Conservation (phyloP, 2,113 vertebrate genomes). For the Microtus oregoni region DNA sequence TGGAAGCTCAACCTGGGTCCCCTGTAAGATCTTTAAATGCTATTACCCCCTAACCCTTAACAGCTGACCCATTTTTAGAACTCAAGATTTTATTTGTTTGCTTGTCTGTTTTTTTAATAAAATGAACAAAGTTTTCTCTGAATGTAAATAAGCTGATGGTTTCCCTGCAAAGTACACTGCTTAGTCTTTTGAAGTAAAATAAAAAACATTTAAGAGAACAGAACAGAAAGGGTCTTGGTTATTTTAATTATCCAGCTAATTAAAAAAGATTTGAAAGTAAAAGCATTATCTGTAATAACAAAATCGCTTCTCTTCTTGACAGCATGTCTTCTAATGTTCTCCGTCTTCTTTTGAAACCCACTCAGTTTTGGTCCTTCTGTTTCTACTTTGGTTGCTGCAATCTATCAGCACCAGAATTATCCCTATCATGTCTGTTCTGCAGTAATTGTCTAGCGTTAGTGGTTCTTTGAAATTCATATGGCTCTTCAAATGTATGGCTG, state of each 20-base stretch:
- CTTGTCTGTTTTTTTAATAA: not conserved
- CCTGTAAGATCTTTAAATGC: not conserved
- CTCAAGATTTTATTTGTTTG: not conserved
- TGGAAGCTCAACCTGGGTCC: not conserved
- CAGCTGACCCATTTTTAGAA: not conserved
- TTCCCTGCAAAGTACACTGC: not conserved
- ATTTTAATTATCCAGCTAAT: constrained; percentile 32
- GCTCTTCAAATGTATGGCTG: not conserved
- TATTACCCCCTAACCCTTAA: not conserved
- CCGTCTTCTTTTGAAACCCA: not conserved
- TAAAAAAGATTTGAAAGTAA: not conserved
- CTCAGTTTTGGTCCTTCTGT: not conserved
- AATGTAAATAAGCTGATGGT: not conserved
- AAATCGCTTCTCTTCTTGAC: not conserved
- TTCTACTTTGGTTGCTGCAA: not conserved
- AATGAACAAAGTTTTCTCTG: not conserved
- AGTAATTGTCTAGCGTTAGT: not conserved
- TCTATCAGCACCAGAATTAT: not conserved
- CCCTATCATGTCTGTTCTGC: not conserved
- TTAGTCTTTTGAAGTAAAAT: not conserved
- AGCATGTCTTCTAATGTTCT: not conserved
- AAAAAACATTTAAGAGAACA: not conserved
- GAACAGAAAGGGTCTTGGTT: not conserved
- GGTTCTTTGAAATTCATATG: not conserved
- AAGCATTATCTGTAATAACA: not conserved